Evolutionary conservation across 2,888 invertebrate species (phyloP).

Genomic region (Cryptocephalus moraei): DNA sequence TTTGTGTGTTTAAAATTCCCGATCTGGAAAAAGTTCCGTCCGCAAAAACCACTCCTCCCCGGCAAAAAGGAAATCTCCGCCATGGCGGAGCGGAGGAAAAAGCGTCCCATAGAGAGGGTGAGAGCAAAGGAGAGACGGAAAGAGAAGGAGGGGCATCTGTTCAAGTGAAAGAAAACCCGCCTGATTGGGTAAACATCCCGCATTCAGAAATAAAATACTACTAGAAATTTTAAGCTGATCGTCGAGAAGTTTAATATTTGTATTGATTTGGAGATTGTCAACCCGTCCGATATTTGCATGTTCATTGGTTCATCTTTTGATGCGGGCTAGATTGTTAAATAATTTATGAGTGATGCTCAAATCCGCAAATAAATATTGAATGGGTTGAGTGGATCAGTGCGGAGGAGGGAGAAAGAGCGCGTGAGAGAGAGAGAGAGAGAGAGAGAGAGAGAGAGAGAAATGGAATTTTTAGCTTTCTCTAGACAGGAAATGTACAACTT

Average conservation of each 20-base stretch:
- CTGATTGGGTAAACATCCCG: constrained; percentile 4
- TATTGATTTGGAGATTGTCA: constrained; percentile 2
- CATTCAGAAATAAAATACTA: constrained; percentile 2
- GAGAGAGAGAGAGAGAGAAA: no score
- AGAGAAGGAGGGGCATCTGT: background rate
- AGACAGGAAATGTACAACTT: background rate
- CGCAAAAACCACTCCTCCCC: no score
- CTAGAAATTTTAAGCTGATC: background rate
- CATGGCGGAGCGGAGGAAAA: no score
- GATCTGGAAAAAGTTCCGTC: no score
- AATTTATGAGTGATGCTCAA: constrained; percentile 1
- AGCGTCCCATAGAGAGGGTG: no score
- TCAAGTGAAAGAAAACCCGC: constrained; percentile 1
- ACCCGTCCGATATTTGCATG: background rate
- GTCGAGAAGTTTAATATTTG: constrained; percentile 3
- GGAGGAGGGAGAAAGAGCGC: no score
- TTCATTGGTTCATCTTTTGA: constrained; percentile 1
- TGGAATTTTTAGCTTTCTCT: no score
- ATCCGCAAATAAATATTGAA: constrained; percentile 2
- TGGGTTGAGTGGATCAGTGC: background rate
- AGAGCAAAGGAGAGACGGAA: background rate
- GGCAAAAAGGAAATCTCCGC: no score
- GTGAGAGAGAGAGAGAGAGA: no score
- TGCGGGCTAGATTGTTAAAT: constrained; percentile 2
- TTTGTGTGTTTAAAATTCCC: no score